Conservation (phyloP, 2,888 invertebrate species). For the Himalopsyche tibetana region DNA sequence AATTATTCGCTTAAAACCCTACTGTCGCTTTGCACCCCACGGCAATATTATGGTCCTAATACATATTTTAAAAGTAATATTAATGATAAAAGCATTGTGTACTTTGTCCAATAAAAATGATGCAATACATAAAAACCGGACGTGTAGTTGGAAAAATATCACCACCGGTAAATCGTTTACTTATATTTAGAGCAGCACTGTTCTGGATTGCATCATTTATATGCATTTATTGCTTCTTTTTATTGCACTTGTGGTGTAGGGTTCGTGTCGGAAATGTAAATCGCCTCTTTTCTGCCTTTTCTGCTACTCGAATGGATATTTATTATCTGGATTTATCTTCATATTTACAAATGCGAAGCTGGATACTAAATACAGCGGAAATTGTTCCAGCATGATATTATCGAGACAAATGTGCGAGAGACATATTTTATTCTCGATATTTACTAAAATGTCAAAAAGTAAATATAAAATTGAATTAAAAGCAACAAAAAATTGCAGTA, state of each 20-base stretch:
- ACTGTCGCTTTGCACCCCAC: no score
- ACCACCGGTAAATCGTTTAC: conserved; percentile 1
- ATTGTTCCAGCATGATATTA: no score
- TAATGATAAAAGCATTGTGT: neutral
- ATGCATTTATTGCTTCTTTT: conserved; percentile 40
- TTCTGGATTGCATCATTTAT: neutral
- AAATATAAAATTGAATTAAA: no score
- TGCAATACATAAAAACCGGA: neutral
- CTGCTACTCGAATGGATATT: conserved; percentile 17
- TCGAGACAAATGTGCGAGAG: no score
- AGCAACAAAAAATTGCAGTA: no score
- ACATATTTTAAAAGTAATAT: no score
- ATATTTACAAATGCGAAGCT: conserved; percentile 8
- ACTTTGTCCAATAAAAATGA: conserved; percentile 1
- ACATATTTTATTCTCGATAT: no score
- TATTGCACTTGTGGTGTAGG: conserved; percentile 27
- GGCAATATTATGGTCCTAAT: no score
- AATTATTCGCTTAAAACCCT: no score
- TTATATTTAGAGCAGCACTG: neutral
- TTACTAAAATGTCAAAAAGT: no score
- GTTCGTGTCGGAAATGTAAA: conserved; percentile 24
- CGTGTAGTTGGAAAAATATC: conserved; percentile 19
- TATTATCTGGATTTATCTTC: conserved; percentile 36
- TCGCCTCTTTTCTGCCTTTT: neutral
- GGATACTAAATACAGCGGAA: neutral